These are phyloP conservation scores for Discoglossus pictus DNA, from an alignment of 2,797 vertebrate genomes.

Conservation along the genomic window DNA sequence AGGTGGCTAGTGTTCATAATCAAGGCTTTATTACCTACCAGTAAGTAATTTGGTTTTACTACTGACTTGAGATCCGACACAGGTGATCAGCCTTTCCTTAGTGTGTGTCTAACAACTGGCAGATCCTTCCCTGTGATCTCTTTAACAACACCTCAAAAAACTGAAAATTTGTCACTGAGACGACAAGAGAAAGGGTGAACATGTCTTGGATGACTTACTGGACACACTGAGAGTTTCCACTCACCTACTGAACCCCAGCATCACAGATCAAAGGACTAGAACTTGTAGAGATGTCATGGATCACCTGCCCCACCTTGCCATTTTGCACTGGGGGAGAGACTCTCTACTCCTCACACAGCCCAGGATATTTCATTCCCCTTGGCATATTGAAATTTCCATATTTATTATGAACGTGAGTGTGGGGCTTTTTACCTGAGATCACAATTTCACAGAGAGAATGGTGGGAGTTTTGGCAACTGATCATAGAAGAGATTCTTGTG, in stretches of 20 bases:
- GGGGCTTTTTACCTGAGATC: not conserved
- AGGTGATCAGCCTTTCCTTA: slow-evolving; percentile 65
- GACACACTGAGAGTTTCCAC: slow-evolving; percentile 56
- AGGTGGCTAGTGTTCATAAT: slow-evolving; percentile 55
- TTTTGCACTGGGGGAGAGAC: not conserved
- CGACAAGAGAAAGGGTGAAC: slow-evolving; percentile 58
- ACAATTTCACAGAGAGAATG: not conserved
- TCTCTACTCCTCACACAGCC: too few species aligned
- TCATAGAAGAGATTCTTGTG: not conserved
- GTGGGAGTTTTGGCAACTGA: not conserved
- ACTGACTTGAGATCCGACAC: slow-evolving; percentile 57
- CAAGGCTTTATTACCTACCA: slow-evolving; percentile 54
- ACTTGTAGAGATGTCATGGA: not conserved
- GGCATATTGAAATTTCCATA: not conserved
- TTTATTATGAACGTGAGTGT: too few species aligned
- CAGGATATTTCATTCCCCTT: not conserved
- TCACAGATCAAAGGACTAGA: not conserved
- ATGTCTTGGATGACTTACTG: slow-evolving; percentile 62
- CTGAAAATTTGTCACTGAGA: slow-evolving; percentile 59
- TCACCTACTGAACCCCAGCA: too few species aligned
- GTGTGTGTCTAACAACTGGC: slow-evolving; percentile 62
- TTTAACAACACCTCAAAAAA: slow-evolving; percentile 55
- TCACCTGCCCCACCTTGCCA: not conserved
- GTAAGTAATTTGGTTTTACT: slow-evolving; percentile 63
- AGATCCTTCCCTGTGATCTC: slow-evolving; percentile 64